A percentile compares a stretch with the other conserved stretches of the same genome.
Conservation (phyloP, 2,113 vertebrate genomes). For the Laticauda colubrina region DNA sequence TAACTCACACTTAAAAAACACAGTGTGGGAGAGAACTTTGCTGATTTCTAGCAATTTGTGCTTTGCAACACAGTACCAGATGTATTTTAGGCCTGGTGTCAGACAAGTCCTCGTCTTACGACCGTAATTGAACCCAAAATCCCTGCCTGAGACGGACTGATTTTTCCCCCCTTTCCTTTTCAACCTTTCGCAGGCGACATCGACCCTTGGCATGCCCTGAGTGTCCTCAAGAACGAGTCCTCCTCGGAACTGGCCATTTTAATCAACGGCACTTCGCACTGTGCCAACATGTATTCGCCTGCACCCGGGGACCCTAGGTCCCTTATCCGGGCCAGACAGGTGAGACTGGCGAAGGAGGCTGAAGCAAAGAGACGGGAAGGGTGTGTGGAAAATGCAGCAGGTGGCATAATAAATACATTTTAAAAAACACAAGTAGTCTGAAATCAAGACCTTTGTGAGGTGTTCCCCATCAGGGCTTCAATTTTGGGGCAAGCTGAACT, state of each 20-base stretch:
- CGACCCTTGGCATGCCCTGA: slow-evolving; percentile 74
- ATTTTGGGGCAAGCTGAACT: not conserved
- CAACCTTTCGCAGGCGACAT: slow-evolving; percentile 61
- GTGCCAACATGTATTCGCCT: slow-evolving; percentile 67
- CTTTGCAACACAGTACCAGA: too few species aligned
- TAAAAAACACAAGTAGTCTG: too few species aligned
- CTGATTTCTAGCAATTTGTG: too few species aligned
- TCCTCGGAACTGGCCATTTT: slow-evolving; percentile 53
- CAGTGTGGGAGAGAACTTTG: too few species aligned
- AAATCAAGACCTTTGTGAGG: not conserved
- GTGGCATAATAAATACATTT: not conserved
- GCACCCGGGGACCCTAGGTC: slow-evolving; percentile 50
- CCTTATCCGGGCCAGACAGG: slow-evolving; percentile 66
- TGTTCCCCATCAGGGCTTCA: too few species aligned
- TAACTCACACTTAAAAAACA: too few species aligned
- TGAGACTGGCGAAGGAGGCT: not conserved
- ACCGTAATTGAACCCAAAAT: not conserved
- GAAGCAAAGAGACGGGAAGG: fast-evolving
- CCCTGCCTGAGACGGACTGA: too few species aligned
- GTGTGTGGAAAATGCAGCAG: too few species aligned
- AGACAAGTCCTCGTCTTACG: too few species aligned
- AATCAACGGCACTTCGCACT: slow-evolving; percentile 72
- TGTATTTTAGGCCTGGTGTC: too few species aligned
- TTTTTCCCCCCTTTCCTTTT: not conserved
- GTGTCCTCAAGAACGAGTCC: slow-evolving; percentile 59